phyloP scores from a whole-genome alignment of 2,113 vertebrate species.

The Salvelinus sp. region DNA sequence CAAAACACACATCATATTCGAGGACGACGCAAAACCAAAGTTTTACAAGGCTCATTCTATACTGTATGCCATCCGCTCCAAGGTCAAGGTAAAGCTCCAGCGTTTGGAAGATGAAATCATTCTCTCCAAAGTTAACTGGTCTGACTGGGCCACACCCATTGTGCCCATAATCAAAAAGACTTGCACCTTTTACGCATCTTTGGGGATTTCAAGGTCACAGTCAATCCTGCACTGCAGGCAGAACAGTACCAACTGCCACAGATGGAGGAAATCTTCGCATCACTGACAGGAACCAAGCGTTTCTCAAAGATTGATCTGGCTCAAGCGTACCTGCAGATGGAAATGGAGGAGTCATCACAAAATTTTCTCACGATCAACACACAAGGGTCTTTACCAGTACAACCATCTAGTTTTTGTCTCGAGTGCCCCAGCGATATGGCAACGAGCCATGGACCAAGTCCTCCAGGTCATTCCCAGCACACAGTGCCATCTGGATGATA shows the following conservation, averaged over 20 bases:
- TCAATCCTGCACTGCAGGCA: not conserved
- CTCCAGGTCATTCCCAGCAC: slow-evolving; percentile 11
- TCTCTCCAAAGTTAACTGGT: slow-evolving; percentile 8
- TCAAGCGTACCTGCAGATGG: slow-evolving; percentile 15
- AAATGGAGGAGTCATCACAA: slow-evolving; percentile 2
- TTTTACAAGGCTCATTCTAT: not conserved
- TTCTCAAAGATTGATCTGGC: slow-evolving; percentile 23
- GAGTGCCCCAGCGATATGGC: slow-evolving; percentile 10
- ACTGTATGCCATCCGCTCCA: not conserved
- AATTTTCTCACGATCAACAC: slow-evolving; percentile 18
- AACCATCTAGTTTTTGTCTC: slow-evolving; percentile 18
- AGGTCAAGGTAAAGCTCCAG: not conserved
- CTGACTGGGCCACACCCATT: slow-evolving; percentile 7
- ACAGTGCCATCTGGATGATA: slow-evolving; percentile 14
- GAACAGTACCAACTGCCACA: slow-evolving; percentile 7
- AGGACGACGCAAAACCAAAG: not conserved
- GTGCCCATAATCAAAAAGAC: slow-evolving; percentile 6
- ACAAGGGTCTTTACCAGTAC: slow-evolving; percentile 17
- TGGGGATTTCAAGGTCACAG: slow-evolving; percentile 8
- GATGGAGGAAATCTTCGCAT: slow-evolving; percentile 2
- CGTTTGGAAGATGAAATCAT: not conserved
- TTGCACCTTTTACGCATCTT: not conserved
- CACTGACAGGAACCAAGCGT: not conserved
- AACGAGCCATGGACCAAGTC: slow-evolving; percentile 19
- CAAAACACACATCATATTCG: not conserved